Base-by-base conservation (phyloP, 2,113 vertebrate genomes). In the Alexandromys fortis region DNA sequence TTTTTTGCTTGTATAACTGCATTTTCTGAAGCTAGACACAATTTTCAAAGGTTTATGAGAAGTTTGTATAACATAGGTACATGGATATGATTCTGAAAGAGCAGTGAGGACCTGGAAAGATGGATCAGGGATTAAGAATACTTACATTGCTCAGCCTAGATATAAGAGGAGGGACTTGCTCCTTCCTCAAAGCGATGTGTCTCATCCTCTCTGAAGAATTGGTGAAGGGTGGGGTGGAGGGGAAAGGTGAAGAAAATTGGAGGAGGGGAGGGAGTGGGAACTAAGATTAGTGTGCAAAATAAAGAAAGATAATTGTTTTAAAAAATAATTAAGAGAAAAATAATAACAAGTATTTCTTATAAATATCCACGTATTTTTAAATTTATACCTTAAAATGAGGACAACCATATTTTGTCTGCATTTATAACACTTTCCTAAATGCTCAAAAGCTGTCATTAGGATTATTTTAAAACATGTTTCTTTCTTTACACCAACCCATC, bases 261-360 rank as follows among this genome's bases (percentile, higher is more conserved):
- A 58, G 58, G 19, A 58, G 19, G 58, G 58, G 58, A 58, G 19
- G 6, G 19, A 58, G 58, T 58, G 58, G 19, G 58, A 58, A 58
- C 58, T 58, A 14, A 1, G 1, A 58, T 65, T 65, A 26, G 24
- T 26, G 24, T 26, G 9, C 24, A 21, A 58, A 58, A 58, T 58
- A 58, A 21, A 58, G 5, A 58, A 58, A 58, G 58, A 58, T 2
- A 21, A 21, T 58, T 58, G 19, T 58, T 58, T 58, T 58, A 2
- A 21, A 58, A 58, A 58, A 58, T 21, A 55, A 17, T 17, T 55
- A 58, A 21, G 55, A 58, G 55, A 58, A 58, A 83, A 96, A 96
- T 47, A 91, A 90, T 88, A 97, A 96, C 1, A 97, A 89, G 2
- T 72, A 89, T 55, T 65, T 70, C 81, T 92, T 82, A 91, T 68